A percentile compares a stretch with the other conserved stretches of the same genome.
phyloP scores from a whole-genome alignment of 2,888 invertebrate genomes.

The Thera obeliscata region DNA sequence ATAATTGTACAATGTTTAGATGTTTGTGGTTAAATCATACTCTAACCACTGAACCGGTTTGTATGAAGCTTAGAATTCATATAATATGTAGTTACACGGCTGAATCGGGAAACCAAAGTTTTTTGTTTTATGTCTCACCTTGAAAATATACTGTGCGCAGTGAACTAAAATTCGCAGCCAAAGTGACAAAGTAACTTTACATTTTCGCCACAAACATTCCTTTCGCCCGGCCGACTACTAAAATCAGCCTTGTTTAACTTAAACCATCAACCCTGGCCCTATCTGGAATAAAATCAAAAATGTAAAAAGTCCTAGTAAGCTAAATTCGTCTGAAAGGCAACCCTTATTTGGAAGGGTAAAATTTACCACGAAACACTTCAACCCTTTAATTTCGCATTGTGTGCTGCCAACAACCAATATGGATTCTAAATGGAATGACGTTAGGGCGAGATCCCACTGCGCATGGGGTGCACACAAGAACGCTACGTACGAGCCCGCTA shows the following conservation, averaged over 20 bases:
- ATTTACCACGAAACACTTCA: slow-evolving; percentile 44
- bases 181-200: slow-evolving; percentile 13
- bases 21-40: no score
- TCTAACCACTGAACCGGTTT: no score
- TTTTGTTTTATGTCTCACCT: no score
- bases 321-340: slow-evolving; percentile 38
- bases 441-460: slow-evolving; percentile 5
- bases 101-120: no score
- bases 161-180: neutral
- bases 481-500: neutral
- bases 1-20: no score
- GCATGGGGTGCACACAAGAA: neutral
- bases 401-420: slow-evolving; percentile 43
- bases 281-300: slow-evolving; percentile 38
- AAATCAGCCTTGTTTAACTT: slow-evolving; percentile 9
- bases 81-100: no score
- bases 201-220: slow-evolving; percentile 8
- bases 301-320: slow-evolving; percentile 35
- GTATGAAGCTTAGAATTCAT: no score
- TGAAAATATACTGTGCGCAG: no score
- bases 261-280: slow-evolving; percentile 19
- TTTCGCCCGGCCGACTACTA: slow-evolving; percentile 3
- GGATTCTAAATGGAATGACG: slow-evolving; percentile 34
- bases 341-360: slow-evolving; percentile 42
- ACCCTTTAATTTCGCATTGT: slow-evolving; percentile 45